Percentiles rank a stretch among this genome's conserved stretches.
phyloP scores from a whole-genome alignment of 2,888 invertebrate species.

The Tillus elongatus region DNA sequence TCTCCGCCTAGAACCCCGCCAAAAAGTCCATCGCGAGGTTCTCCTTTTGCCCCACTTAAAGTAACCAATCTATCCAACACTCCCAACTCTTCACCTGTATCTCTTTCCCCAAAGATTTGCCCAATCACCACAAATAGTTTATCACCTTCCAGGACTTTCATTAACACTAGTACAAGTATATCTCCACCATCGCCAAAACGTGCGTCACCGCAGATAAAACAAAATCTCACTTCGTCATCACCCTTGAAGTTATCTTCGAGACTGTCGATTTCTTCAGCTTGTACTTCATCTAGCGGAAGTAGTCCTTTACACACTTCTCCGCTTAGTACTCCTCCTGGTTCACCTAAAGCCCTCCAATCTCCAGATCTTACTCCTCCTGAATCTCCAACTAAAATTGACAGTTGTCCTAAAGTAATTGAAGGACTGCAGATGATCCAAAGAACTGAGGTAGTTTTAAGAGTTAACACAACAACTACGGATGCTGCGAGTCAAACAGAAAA shows the following conservation, averaged over 20 bases:
- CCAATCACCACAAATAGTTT: constrained; percentile 12
- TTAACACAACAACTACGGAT: constrained; percentile 54
- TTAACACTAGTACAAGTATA: constrained; percentile 16
- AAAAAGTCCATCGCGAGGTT: constrained; percentile 11
- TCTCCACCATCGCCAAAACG: constrained; percentile 35
- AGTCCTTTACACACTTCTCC: constrained; percentile 28
- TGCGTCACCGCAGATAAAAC: constrained; percentile 31
- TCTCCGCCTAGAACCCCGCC: constrained; percentile 26
- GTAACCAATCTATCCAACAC: constrained; percentile 16
- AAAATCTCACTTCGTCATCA: constrained; percentile 35
- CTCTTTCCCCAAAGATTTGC: too few species aligned
- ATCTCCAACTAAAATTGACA: constrained; percentile 38
- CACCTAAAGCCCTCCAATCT: constrained; percentile 24
- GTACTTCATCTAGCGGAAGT: constrained; percentile 25
- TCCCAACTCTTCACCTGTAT: constrained; percentile 17
- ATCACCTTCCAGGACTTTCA: constrained; percentile 5
- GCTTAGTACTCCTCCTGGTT: constrained; percentile 30
- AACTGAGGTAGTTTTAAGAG: constrained; percentile 53
- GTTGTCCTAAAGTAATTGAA: constrained; percentile 38
- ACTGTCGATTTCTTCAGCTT: constrained; percentile 30
- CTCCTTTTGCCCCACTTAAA: constrained; percentile 7
- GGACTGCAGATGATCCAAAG: constrained; percentile 52
- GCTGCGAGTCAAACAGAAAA: constrained; percentile 44
- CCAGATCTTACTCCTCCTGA: constrained; percentile 32
- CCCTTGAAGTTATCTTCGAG: constrained; percentile 30